Evolutionary conservation across 2,888 invertebrate genomes (phyloP).

Genomic region (Stegophylla sp.): DNA sequence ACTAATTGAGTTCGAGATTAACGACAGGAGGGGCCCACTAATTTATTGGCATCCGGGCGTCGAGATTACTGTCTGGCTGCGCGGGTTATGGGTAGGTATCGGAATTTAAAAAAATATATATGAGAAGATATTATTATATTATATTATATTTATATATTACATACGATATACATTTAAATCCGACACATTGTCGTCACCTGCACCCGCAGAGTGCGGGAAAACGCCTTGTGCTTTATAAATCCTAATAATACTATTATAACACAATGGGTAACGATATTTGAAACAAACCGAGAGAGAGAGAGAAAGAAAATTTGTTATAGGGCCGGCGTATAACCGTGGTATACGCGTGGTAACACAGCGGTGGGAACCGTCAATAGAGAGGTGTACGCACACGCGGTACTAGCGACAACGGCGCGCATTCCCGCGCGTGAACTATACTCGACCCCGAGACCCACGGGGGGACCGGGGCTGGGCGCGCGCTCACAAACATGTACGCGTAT

Average conservation of each 20-base stretch:
- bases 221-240: not conserved
- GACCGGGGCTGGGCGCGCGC: not conserved
- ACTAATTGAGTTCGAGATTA: slow-evolving; percentile 26
- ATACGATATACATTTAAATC: slow-evolving; percentile 5
- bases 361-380: not conserved
- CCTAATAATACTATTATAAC: too few relatives aligned
- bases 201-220: not conserved
- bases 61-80: slow-evolving; percentile 23
- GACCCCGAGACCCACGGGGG: slow-evolving; percentile 46
- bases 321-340: not conserved
- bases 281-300: not conserved
- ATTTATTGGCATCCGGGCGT: slow-evolving; percentile 42
- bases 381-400: not conserved
- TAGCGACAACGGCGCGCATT: slow-evolving; percentile 39
- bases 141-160: not conserved
- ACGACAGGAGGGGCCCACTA: slow-evolving; percentile 8
- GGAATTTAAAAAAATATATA: too few relatives aligned
- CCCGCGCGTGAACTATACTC: slow-evolving; percentile 47
- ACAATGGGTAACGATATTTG: not conserved
- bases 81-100: not conserved
- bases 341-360: not conserved
- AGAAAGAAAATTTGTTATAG: not conserved
- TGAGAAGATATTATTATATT: too few relatives aligned
- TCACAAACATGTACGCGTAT: too few relatives aligned
- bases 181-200: slow-evolving; percentile 22